Conservation (phyloP, 1,140 invertebrate species). For the Leptinotarsa defecta region DNA sequence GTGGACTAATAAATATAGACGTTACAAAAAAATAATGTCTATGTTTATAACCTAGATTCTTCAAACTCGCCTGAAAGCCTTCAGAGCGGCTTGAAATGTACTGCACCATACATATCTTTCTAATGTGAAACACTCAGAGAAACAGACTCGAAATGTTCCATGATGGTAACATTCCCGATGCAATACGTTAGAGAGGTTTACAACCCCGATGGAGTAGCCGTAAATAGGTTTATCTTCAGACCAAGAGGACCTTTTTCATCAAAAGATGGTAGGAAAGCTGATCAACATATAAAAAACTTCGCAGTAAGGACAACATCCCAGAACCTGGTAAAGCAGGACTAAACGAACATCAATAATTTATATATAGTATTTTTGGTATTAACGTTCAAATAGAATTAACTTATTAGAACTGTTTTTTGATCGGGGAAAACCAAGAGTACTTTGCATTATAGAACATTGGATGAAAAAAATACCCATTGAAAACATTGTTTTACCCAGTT, state of each 20-base stretch:
- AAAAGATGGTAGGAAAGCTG: too few relatives aligned
- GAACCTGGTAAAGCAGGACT: neutral
- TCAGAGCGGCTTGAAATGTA: neutral
- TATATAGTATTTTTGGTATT: neutral
- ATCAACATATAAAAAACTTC: too few relatives aligned
- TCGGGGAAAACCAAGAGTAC: neutral
- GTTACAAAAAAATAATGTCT: neutral
- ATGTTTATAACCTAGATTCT: conserved; percentile 1
- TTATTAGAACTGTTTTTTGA: conserved; percentile 6
- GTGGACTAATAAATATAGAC: too few relatives aligned
- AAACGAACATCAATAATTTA: neutral
- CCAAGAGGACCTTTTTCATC: too few relatives aligned
- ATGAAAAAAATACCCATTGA: conserved; percentile 1
- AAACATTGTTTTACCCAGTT: neutral
- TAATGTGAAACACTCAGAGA: neutral
- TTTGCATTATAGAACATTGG: neutral
- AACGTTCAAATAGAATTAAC: neutral
- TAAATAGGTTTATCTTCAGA: too few relatives aligned
- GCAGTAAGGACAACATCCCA: neutral
- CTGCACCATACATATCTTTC: neutral
- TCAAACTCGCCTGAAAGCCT: neutral
- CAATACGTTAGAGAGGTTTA: too few relatives aligned
- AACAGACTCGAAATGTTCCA: neutral
- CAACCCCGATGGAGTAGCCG: too few relatives aligned
- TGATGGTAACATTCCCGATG: too few relatives aligned